These are phyloP conservation scores for Crematogaster levior DNA, from an alignment of 2,888 invertebrate genomes.

Conservation along the genomic window DNA sequence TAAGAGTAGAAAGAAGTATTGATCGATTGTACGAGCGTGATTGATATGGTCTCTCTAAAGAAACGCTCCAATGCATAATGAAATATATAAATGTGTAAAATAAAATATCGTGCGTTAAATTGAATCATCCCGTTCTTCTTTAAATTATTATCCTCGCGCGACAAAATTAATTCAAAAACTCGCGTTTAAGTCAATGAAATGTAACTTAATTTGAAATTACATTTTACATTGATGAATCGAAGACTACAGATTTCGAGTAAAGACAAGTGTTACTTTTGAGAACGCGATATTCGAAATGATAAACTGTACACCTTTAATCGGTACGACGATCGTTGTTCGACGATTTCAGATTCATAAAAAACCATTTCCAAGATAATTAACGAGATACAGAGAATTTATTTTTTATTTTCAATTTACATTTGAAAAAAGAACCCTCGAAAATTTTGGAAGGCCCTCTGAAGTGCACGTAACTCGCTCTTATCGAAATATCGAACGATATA, in stretches of 20 bases:
- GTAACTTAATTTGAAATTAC: neutral
- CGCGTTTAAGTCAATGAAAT: neutral
- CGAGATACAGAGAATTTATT: neutral
- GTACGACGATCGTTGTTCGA: neutral
- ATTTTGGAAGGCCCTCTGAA: neutral
- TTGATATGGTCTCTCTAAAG: conserved; percentile 76
- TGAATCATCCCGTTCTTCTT: conserved; percentile 6
- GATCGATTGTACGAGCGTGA: conserved; percentile 74
- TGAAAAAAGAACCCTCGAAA: neutral
- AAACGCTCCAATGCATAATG: conserved; percentile 75
- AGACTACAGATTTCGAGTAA: neutral
- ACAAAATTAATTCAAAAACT: neutral
- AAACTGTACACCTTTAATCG: neutral
- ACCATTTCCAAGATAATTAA: neutral
- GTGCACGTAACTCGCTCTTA: neutral
- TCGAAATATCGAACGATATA: conserved; percentile 15
- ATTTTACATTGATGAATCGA: neutral
- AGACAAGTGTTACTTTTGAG: neutral
- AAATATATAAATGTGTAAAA: conserved; percentile 78
- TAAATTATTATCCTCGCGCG: neutral
- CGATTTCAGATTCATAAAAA: neutral
- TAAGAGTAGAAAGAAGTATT: conserved; percentile 65
- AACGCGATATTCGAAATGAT: neutral
- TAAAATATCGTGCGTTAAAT: conserved; percentile 55
- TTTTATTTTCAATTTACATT: too few species aligned